Percentiles rank a stretch among this genome's conserved stretches.
These are phyloP conservation scores for Baccha elongata DNA, from an alignment of 2,888 invertebrate genomes.

Conservation along the genomic window DNA sequence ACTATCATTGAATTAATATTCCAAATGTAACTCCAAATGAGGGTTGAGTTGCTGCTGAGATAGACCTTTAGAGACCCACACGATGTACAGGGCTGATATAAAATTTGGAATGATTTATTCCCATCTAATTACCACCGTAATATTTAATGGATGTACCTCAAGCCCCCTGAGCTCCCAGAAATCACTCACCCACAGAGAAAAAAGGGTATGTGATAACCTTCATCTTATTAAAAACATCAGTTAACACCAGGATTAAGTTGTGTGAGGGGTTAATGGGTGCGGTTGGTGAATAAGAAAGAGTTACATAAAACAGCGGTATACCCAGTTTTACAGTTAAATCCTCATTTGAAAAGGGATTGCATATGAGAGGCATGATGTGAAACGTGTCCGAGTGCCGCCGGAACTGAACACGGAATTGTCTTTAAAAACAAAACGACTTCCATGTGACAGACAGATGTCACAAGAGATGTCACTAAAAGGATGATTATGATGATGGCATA, in stretches of 20 bases:
- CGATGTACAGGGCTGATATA: conserved; percentile 7
- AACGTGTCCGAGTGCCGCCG: conserved; percentile 35
- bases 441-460: conserved; percentile 51
- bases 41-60: conserved; percentile 4
- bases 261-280: too few species aligned
- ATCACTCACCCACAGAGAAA: conserved; percentile 25
- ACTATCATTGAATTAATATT: conserved; percentile 58
- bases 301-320: not conserved
- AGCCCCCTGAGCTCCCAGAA: conserved; percentile 5
- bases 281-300: too few species aligned
- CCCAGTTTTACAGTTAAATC: conserved; percentile 21
- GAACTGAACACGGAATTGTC: conserved; percentile 28
- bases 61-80: conserved; percentile 24
- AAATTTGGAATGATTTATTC: conserved; percentile 52
- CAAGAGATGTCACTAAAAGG: conserved; percentile 34
- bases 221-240: conserved; percentile 11
- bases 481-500: not conserved
- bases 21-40: conserved; percentile 33
- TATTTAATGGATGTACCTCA: conserved; percentile 46
- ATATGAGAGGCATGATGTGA: conserved; percentile 9
- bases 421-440: conserved; percentile 37
- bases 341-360: conserved; percentile 37
- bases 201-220: not conserved
- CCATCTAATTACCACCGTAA: conserved; percentile 59
- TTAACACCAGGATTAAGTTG: conserved; percentile 43